These are phyloP conservation scores for Chymomyza fuscimana DNA, from an alignment of 2,888 invertebrate genomes.

Conservation along the genomic window DNA sequence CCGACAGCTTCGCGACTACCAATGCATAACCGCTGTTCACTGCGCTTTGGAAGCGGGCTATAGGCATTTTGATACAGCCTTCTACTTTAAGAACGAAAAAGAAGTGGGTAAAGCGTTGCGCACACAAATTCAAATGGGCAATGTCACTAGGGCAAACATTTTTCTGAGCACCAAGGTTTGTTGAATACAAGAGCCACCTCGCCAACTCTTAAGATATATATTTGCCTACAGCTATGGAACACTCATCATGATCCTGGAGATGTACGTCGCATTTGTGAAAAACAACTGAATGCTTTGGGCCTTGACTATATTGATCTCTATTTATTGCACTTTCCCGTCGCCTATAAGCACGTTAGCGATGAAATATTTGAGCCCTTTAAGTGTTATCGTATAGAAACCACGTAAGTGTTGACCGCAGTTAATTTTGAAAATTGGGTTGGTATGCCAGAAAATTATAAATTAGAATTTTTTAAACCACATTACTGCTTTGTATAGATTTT, in stretches of 20 bases:
- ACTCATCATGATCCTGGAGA: slow-evolving; percentile 84
- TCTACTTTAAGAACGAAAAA: slow-evolving; percentile 79
- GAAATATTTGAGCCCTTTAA: slow-evolving; percentile 41
- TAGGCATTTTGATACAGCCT: slow-evolving; percentile 81
- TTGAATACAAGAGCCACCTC: background rate
- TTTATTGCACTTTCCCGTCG: slow-evolving; percentile 91
- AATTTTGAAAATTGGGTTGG: background rate
- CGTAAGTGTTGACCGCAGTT: slow-evolving; percentile 25
- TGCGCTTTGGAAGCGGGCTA: slow-evolving; percentile 81
- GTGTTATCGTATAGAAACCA: slow-evolving; percentile 24
- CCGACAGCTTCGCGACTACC: slow-evolving; percentile 60
- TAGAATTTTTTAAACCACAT: background rate
- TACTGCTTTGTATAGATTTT: background rate
- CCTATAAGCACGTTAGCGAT: slow-evolving; percentile 82
- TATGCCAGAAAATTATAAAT: background rate
- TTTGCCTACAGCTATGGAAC: slow-evolving; percentile 47
- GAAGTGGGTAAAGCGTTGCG: slow-evolving; percentile 80
- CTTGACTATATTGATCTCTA: slow-evolving; percentile 89
- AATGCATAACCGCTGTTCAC: slow-evolving; percentile 76
- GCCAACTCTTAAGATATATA: background rate
- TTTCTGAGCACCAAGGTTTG: slow-evolving; percentile 76
- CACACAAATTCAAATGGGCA: slow-evolving; percentile 78
- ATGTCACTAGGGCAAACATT: slow-evolving; percentile 78
- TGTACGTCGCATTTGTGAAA: slow-evolving; percentile 84
- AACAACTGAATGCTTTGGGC: slow-evolving; percentile 84